A percentile compares a stretch with the other conserved stretches of the same genome.
These are phyloP conservation scores for Cosmia pyralina DNA, from an alignment of 2,888 invertebrate species.

Conservation along the genomic window DNA sequence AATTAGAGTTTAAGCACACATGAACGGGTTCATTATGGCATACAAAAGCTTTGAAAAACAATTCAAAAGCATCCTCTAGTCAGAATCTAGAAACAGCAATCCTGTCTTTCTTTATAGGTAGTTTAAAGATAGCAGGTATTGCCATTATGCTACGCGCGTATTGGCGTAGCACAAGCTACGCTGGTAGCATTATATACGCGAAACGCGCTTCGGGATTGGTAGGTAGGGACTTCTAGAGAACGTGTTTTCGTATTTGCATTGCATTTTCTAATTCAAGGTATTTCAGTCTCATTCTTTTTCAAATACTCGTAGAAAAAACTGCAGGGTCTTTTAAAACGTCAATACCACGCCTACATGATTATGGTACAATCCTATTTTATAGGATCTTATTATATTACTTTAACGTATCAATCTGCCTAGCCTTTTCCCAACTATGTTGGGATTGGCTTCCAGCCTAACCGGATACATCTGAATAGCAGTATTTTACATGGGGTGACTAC, in stretches of 20 bases:
- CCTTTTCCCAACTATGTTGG: no score
- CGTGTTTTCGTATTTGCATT: not conserved
- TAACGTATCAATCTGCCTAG: no score
- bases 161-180: not conserved
- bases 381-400: not conserved
- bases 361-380: not conserved
- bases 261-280: not conserved
- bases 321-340: not conserved
- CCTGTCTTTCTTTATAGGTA: not conserved
- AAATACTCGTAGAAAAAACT: not conserved
- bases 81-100: no score
- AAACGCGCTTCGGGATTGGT: not conserved
- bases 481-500: no score
- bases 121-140: slow-evolving; percentile 6
- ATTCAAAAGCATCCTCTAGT: no score
- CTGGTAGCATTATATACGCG: not conserved
- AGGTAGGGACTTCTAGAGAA: not conserved
- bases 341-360: not conserved
- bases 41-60: not conserved
- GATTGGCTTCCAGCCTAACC: no score
- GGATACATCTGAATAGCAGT: no score
- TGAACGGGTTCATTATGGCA: not conserved
- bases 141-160: slow-evolving; percentile 19
- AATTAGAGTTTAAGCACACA: not conserved
- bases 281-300: not conserved